Evolutionary conservation across 1,140 invertebrate species (phyloP), one percentile per base, ranked within the genome.

Genomic region (Hyposmocoma kahamanoa): DNA sequence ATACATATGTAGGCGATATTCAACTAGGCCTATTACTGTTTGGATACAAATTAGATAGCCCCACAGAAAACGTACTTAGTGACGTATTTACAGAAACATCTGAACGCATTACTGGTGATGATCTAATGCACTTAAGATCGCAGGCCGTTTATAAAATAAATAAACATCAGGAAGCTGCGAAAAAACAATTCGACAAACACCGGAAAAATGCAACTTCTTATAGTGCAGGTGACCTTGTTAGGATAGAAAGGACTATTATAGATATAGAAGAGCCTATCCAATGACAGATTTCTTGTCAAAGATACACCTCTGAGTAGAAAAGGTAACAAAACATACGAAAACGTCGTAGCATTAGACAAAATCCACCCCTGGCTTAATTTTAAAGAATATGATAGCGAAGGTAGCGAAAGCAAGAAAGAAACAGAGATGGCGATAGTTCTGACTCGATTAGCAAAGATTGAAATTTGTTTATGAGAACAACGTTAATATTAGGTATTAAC

Each of bases 1-100:
- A 72, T 24, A 53, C 65, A 17, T 20, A 55, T n/a, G 20, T 68
- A 18, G n/a, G 20, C 2, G 47, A 61, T 18, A 53, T 67, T 5
- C 64, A 67, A 22, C 22, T 65, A 45, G 64, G 62, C n/a, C 45
- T 71, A 26, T 20, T 66, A 22, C 39, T 72, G 11, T 72, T 68
- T 42, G 59, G 62, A 0, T 62, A 44, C 30, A 69, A 55, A 24
- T 34, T 64, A 8, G 42, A 19, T 13, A 47, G 34, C 34, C 2
- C 10, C 6, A 34, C 52, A 0, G 47, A 64, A 15, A 47, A 46
- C 34, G 47, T 59, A 9, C 42, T 59, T 44, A 56, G 15, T 43
- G 50, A 58, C 4, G 46, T 42, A 3, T 41, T 52, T 30, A 2
- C 22, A 22, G 50, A 53, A 32, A 49, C 41, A 13, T 50, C n/a